Base-by-base conservation (phyloP, 2,113 vertebrate genomes). In the Galeopterus variegatus region DNA sequence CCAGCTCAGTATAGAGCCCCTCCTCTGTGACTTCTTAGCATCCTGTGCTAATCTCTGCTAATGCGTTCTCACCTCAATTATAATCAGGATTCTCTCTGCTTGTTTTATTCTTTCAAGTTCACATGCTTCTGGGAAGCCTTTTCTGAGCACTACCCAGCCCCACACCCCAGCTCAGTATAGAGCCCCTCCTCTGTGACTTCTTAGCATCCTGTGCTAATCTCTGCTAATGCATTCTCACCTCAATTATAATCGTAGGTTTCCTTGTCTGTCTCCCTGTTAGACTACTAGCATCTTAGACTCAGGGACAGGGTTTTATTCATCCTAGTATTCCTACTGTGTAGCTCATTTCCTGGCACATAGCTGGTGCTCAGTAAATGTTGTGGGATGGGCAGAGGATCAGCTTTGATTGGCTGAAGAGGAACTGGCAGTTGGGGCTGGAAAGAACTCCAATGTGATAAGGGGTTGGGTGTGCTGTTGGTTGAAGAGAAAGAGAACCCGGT, bases 381-480 rank as follows among this genome's bases (percentile, higher is more conserved):
- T 41, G 41, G n/a, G 54, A 5, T 41, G 45, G 41, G 3, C 19
- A 28, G n/a, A 1, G 52, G 36, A 12, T 77, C 62, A 17, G 62
- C 75, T 60, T 75, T 24, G 77, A 48, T 3, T 41, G 83, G 62
- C 94, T 91, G 70, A 31, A 64, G 64, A 75, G 75, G 65, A 65
- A 19, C 67, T 50, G 28, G 50, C 31, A 21, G 1, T 45, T 64
- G 50, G 56, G 41, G 23, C n/a, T 73, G 52, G 77, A 23, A 69
- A 26, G 73, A 15, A 56, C n/a, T 6, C 33, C 8, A 2, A 8
- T n/a, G 73, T 10, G 24, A 24, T 21, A 36, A 56, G 86, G 52
- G 28, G 31, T 4, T 28, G 41, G 36, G 50, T 19, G 0, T 62
- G 50, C 65, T 41, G 0, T 18, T 7, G 28, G 41, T 1, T 21